Evolutionary conservation across 1,140 invertebrate species (phyloP), one percentile per base, ranked within the genome.

Genomic region (Drosophila trapezifrons): DNA sequence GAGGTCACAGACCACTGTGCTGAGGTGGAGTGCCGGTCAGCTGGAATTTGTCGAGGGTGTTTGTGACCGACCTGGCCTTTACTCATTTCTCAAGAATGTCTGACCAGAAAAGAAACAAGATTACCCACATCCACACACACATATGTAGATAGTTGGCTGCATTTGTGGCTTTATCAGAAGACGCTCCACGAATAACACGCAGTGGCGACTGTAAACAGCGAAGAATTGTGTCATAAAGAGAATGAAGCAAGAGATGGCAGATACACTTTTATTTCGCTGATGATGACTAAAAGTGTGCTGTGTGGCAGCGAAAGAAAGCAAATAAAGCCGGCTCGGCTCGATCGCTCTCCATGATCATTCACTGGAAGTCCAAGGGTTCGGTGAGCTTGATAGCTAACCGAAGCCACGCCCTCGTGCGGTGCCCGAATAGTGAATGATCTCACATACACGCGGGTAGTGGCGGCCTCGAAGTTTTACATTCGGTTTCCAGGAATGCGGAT

Each of bases 191-290:
- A 80, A 83, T 60, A 84, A 84, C 65, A 78, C 73, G 80, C 67
- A 77, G 78, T 57, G 69, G 47, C n/a, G 70, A 57, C 76, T 62
- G 79, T 65, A 76, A 87, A 78, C 79, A 89, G 72, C 66, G n/a
- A 64, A 77, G 78, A 85, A 87, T 83, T 87, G 83, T 87, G 83
- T 87, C 83, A 87, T 89, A 83, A 89, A 80, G 64, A 87, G 87
- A 83, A 83, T 76, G 82, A 78, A 80, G 57, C 54, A 63, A 67
- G 55, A 64, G 55, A 60, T 37, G 32, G 15, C 71, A 46, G 47
- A 75, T 71, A 58, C 35, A 58, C 69, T 57, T 71, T 52, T 64
- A 37, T 75, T 86, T 52, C 63, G 83, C 79, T 87, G 83, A 87
- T 82, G 83, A 76, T 83, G 84, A 87, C 79, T 87, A 86, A 87